These are phyloP conservation scores for Brenthis ino DNA, from an alignment of 2,888 invertebrate genomes.

Conservation along the genomic window DNA sequence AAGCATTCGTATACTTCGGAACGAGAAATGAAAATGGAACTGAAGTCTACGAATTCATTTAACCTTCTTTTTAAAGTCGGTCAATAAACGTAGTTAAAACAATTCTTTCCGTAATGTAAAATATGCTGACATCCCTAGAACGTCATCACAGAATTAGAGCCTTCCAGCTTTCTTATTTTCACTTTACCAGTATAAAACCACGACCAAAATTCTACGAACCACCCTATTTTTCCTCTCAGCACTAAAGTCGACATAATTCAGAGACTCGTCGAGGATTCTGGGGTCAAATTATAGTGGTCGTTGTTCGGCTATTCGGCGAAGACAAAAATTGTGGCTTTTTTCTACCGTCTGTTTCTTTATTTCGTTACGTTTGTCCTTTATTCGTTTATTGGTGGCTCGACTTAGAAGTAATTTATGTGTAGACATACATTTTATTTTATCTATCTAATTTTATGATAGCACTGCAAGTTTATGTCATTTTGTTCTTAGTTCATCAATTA, in stretches of 20 bases:
- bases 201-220: constrained; percentile 51
- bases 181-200: constrained; percentile 59
- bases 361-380: constrained; percentile 60
- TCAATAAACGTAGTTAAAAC: no score
- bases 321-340: constrained; percentile 67
- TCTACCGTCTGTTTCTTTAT: constrained; percentile 67
- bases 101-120: constrained; percentile 36
- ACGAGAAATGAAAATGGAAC: no score
- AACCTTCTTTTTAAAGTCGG: no score
- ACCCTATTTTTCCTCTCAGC: constrained; percentile 42
- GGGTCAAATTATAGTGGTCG: constrained; percentile 55
- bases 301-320: constrained; percentile 56
- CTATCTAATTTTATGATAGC: constrained; percentile 37
- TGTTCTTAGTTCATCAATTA: constrained; percentile 6
- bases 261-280: constrained; percentile 33
- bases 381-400: constrained; percentile 69
- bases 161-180: constrained; percentile 64
- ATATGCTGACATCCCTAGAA: constrained; percentile 54
- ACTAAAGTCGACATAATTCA: constrained; percentile 43
- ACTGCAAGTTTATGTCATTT: constrained; percentile 22
- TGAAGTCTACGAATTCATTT: no score
- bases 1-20: no score
- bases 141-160: constrained; percentile 63
- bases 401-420: constrained; percentile 69
- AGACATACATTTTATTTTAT: constrained; percentile 31